phyloP scores from a whole-genome alignment of 2,888 invertebrate genomes.

The Stenodera caucasica region DNA sequence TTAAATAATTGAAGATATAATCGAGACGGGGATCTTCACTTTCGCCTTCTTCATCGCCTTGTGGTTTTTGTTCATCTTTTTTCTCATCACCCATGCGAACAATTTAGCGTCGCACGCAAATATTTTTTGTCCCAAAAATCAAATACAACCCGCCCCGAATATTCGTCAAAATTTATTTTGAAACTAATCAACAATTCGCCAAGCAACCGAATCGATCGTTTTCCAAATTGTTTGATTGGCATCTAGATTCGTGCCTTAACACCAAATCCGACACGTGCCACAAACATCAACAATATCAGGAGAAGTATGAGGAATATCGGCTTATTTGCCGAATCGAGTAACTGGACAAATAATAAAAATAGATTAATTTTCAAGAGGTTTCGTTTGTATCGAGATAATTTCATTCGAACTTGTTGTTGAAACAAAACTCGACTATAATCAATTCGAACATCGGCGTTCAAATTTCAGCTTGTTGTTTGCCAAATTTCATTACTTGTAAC shows the following conservation, averaged over 20 bases:
- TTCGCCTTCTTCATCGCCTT: slow-evolving; percentile 41
- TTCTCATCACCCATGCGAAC: slow-evolving; percentile 37
- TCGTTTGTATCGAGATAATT: no score
- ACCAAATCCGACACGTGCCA: slow-evolving; percentile 7
- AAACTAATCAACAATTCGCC: slow-evolving; percentile 41
- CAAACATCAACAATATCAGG: neutral
- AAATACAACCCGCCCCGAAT: slow-evolving; percentile 27
- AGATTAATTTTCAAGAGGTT: no score
- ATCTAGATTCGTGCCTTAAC: neutral
- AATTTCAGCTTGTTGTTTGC: no score
- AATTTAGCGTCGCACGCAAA: neutral
- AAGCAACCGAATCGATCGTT: slow-evolving; percentile 38
- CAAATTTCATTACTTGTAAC: no score
- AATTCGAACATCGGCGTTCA: no score
- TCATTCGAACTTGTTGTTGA: no score
- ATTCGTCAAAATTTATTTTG: slow-evolving; percentile 34
- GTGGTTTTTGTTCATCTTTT: slow-evolving; percentile 48
- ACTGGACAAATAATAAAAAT: no score
- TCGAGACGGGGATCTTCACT: slow-evolving; percentile 73
- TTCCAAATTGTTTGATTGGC: neutral
- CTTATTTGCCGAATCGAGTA: no score
- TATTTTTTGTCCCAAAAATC: neutral
- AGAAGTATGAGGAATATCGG: neutral
- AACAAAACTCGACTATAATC: no score
- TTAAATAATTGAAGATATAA: slow-evolving; percentile 75